Percentiles rank a stretch among this genome's conserved stretches.
phyloP scores from a whole-genome alignment of 2,888 invertebrate species.

The Mythimna lalbum region DNA sequence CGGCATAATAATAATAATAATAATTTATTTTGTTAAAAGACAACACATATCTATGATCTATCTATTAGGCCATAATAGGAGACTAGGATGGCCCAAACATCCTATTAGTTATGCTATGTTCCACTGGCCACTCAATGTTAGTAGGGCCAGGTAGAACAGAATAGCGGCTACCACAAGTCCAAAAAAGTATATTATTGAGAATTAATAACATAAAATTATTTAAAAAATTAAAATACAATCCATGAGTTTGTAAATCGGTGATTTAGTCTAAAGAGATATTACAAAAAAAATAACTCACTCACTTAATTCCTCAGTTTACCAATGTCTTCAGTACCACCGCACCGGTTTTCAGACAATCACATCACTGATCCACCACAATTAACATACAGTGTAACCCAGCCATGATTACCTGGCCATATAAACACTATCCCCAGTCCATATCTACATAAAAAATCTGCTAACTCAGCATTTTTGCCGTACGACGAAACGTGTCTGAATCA shows the following conservation, averaged over 20 bases:
- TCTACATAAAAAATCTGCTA: slow-evolving; percentile 49
- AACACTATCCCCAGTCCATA: slow-evolving; percentile 34
- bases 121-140: no score
- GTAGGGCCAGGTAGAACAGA: background rate
- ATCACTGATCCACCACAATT: slow-evolving; percentile 31
- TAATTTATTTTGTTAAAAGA: no score
- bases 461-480: slow-evolving; percentile 55
- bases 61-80: no score
- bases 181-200: slow-evolving; percentile 29
- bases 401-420: slow-evolving; percentile 52
- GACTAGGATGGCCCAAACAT: no score
- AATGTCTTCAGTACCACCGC: background rate
- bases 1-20: no score
- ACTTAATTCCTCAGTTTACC: slow-evolving; percentile 8
- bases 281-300: slow-evolving; percentile 10
- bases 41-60: no score
- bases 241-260: no score
- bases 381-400: slow-evolving; percentile 24
- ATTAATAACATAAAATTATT: slow-evolving; percentile 42
- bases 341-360: slow-evolving; percentile 16
- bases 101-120: no score
- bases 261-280: background rate
- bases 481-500: slow-evolving; percentile 66
- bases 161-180: background rate
- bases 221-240: slow-evolving; percentile 68